A percentile compares a stretch with the other conserved stretches of the same genome.
Evolutionary conservation across 2,888 invertebrate species (phyloP).

Genomic region (Ophraella communa): DNA sequence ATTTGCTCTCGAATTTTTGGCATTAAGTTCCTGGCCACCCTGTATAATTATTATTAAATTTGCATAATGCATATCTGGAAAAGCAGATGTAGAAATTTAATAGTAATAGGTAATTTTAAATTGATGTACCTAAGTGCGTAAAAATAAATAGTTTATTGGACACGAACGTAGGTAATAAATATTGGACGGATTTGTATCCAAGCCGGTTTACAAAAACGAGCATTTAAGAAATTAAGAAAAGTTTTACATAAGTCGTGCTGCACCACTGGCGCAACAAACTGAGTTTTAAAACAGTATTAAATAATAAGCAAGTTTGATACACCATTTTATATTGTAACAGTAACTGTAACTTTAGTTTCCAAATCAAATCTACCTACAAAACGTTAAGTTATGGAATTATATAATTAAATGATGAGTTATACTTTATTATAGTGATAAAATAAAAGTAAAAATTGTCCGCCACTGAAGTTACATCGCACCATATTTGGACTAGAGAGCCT

Average conservation of each 20-base stretch:
- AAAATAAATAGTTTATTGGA: background rate
- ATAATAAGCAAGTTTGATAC: too few relatives aligned
- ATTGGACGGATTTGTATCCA: background rate
- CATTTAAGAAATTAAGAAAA: conserved; percentile 8
- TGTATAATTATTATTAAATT: too few relatives aligned
- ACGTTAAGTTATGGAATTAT: too few relatives aligned
- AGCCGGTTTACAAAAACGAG: background rate
- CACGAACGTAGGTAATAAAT: background rate
- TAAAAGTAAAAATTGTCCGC: background rate
- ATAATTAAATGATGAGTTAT: too few relatives aligned
- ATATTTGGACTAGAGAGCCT: background rate
- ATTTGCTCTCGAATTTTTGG: too few relatives aligned
- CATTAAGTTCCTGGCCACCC: too few relatives aligned
- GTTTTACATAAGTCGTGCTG: background rate
- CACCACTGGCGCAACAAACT: background rate
- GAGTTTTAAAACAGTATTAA: too few relatives aligned
- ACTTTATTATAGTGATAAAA: too few relatives aligned
- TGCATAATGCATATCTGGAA: background rate
- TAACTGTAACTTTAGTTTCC: too few relatives aligned
- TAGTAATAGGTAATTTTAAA: background rate
- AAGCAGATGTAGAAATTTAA: background rate
- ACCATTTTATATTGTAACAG: too few relatives aligned
- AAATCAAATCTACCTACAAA: too few relatives aligned
- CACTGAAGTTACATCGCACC: background rate
- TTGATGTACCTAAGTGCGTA: background rate